Evolutionary conservation across 2,113 vertebrate genomes (phyloP).

Genomic region (Paramormyrops kingsleyae): DNA sequence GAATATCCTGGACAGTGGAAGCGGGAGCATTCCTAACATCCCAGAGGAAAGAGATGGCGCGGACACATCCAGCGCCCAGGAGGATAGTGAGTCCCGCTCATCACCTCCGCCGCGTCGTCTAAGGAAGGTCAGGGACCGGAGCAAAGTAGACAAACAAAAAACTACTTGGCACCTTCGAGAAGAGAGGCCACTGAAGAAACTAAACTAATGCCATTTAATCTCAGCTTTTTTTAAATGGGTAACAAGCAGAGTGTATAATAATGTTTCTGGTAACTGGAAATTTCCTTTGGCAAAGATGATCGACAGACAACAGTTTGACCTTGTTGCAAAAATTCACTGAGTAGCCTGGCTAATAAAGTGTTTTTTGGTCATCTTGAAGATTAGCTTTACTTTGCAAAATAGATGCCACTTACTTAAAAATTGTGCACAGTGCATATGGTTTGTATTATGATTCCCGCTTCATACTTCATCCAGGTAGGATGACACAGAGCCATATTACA

Average conservation of each 20-base stretch:
- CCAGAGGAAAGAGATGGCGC: slow-evolving; percentile 60
- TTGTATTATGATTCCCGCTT: not conserved
- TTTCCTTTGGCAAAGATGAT: not conserved
- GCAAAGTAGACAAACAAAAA: slow-evolving; percentile 56
- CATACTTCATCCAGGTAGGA: not conserved
- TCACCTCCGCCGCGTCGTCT: slow-evolving; percentile 63
- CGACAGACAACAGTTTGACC: not conserved
- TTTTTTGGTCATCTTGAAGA: not conserved
- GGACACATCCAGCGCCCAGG: slow-evolving; percentile 59
- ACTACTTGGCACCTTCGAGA: slow-evolving; percentile 54
- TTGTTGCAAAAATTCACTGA: not conserved
- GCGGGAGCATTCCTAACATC: slow-evolving; percentile 58
- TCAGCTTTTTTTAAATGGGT: too few relatives aligned
- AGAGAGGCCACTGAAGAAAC: slow-evolving; percentile 51
- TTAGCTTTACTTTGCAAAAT: not conserved
- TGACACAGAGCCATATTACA: not conserved
- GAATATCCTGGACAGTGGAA: slow-evolving; percentile 70
- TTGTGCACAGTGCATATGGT: not conserved
- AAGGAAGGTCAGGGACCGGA: slow-evolving; percentile 62
- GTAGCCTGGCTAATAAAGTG: not conserved
- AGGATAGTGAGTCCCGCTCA: slow-evolving; percentile 59
- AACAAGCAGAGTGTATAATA: not conserved
- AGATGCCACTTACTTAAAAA: not conserved
- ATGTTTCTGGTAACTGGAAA: not conserved
- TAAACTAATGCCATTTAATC: slow-evolving; percentile 32